Conservation (phyloP, 2,113 vertebrate genomes). For the Sterrhoptilus dennistouni region DNA sequence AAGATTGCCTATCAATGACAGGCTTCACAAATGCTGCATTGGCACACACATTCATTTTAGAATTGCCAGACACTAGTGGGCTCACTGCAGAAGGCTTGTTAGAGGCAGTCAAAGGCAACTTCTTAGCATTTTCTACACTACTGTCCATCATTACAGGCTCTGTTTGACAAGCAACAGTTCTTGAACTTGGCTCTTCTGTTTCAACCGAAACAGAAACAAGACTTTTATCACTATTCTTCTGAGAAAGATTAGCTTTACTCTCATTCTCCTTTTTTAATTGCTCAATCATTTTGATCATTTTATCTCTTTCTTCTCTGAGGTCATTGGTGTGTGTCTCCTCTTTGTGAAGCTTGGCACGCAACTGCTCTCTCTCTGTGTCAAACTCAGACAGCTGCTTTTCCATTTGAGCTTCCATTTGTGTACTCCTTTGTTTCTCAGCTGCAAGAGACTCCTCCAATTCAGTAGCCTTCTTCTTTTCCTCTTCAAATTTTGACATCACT, state of each 20-base stretch:
- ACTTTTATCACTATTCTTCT: conserved; percentile 68
- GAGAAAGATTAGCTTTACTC: conserved; percentile 71
- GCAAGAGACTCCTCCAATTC: conserved; percentile 86
- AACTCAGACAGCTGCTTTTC: conserved; percentile 96
- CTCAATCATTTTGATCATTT: conserved; percentile 89
- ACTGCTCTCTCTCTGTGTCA: conserved; percentile 92
- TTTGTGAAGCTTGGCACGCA: conserved; percentile 89
- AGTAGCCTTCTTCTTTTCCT: conserved; percentile 81
- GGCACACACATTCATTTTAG: conserved; percentile 75
- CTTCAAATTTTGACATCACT: conserved; percentile 83
- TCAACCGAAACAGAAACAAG: conserved; percentile 81
- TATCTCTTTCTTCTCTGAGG: conserved; percentile 85
- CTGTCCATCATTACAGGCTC: conserved; percentile 73
- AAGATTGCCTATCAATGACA: conserved; percentile 76
- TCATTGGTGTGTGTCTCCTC: conserved; percentile 83
- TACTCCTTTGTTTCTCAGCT: conserved; percentile 81
- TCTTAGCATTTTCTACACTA: conserved; percentile 80
- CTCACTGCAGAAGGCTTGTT: conserved; percentile 82
- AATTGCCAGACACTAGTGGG: conserved; percentile 77
- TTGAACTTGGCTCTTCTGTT: conserved; percentile 79
- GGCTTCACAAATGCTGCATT: conserved; percentile 63
- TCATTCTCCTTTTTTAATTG: conserved; percentile 85
- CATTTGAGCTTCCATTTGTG: conserved; percentile 89
- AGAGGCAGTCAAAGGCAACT: conserved; percentile 83
- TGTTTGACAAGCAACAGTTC: conserved; percentile 87